Conservation (phyloP, 1,140 invertebrate genomes). For the Bicyclus anynana region DNA sequence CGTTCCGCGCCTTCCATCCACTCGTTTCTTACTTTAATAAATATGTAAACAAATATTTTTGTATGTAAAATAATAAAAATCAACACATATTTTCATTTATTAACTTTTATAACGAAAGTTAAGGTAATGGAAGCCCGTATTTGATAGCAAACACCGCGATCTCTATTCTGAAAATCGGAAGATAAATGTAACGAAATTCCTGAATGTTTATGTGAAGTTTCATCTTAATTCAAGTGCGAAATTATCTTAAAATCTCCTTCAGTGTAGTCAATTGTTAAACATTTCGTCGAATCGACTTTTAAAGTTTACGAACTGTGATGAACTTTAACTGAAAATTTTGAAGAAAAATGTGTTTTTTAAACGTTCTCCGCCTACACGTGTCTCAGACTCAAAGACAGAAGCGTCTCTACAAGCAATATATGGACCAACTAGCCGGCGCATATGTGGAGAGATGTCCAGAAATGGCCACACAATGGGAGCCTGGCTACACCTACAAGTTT, state of each 20-base stretch:
- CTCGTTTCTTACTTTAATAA: conserved; percentile 11
- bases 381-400: conserved; percentile 72
- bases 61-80: neutral
- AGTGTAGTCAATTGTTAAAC: no score
- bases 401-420: conserved; percentile 73
- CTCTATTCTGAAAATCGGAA: conserved; percentile 2
- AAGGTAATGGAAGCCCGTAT: conserved; percentile 40
- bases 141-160: conserved; percentile 8
- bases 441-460: conserved; percentile 65
- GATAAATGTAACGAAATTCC: conserved; percentile 17
- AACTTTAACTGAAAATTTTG: no score
- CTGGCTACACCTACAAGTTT: conserved; percentile 41
- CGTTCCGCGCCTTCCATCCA: conserved; percentile 31
- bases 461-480: conserved; percentile 41
- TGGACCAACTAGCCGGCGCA: conserved; percentile 65
- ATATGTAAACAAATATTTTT: conserved; percentile 28
- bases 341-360: conserved; percentile 70
- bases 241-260: conserved; percentile 12
- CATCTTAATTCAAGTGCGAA: no score
- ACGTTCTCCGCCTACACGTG: conserved; percentile 70
- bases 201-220: no score
- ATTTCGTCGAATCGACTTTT: no score
- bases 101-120: conserved; percentile 64
- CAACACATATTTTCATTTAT: conserved; percentile 40
- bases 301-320: no score